Evolutionary conservation across 2,797 vertebrate genomes (phyloP), one percentile per base, ranked within the genome.

Genomic region (Poeciliopsis gracilis): DNA sequence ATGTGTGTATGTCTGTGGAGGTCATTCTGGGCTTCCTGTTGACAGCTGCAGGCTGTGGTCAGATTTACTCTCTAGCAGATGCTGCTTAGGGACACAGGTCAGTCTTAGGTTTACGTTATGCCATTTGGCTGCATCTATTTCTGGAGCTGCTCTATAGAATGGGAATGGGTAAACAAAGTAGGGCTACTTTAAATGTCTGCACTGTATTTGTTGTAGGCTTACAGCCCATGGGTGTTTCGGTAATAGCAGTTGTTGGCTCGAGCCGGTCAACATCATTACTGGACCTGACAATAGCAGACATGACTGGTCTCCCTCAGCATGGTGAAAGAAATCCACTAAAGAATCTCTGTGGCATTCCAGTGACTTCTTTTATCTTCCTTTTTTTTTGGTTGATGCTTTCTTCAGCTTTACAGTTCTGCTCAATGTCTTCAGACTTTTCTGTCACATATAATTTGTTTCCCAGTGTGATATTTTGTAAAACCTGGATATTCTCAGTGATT

Each of bases 31-130:
- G 88, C 92, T 93, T 95, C 92, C 94, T 94, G 91, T 93, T 92
- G 94, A 95, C 95, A 95, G 95, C 93, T 96, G 95, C 93, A 89
- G 90, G 84, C 92, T 91, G 93, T 84, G 89, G 87, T 92, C 89
- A 92, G 92, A 94, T 95, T 94, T 94, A 93, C 90, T 93, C 84
- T 33, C 23, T 71, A 84, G 92, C 95, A 96, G 94, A 95, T 96
- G 94, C 94, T 91, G 87, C 89, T 87, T 84, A 85, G 84, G 86
- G 89, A 93, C 91, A 90, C 87, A 87, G 83, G 87, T 89, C 78
- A 18, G 84, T 89, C 84, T 93, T 87, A 86, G 83, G 91, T 94
- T 94, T 93, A 94, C 76, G 80, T 92, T 92, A 70, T 82, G 87
- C 89, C 92, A 90, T 94, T 94, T 94, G 92, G 86, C 88, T 16